phyloP scores from a whole-genome alignment of 2,888 invertebrate genomes.

The Silvanus unidentatus region DNA sequence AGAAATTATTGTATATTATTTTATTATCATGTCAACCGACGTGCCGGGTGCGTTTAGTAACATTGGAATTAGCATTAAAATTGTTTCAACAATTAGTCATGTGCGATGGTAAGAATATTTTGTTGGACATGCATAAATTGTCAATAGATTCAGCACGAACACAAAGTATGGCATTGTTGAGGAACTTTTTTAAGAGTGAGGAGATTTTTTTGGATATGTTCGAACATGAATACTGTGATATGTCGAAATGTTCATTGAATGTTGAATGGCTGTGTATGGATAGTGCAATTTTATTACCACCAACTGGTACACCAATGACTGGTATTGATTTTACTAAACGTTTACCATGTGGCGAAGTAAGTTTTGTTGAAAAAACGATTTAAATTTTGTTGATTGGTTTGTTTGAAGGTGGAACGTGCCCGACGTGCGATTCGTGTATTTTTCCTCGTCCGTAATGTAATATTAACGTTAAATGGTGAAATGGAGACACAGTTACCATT shows the following conservation, averaged over 20 bases:
- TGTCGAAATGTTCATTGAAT: constrained; percentile 78
- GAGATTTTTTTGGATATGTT: constrained; percentile 98
- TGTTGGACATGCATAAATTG: constrained; percentile 63
- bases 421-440: constrained; percentile 88
- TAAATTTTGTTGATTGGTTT: background rate
- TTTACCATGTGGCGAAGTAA: constrained; percentile 92
- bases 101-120: constrained; percentile 53
- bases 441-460: constrained; percentile 78
- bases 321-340: constrained; percentile 91
- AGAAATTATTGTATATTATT: constrained; percentile 77
- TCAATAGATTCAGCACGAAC: constrained; percentile 66
- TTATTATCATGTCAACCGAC: constrained; percentile 83
- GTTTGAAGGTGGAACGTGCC: constrained; percentile 71
- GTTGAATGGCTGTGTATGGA: constrained; percentile 97
- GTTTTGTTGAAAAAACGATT: constrained; percentile 29
- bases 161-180: constrained; percentile 75
- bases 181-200: constrained; percentile 94
- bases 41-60: constrained; percentile 84
- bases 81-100: constrained; percentile 65
- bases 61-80: constrained; percentile 81
- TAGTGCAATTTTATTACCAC: constrained; percentile 87
- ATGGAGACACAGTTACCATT: constrained; percentile 82
- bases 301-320: constrained; percentile 92
- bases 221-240: constrained; percentile 94
- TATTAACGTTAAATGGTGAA: constrained; percentile 73